phyloP scores from a whole-genome alignment of 2,888 invertebrate genomes.

The Cheilosia grossa region DNA sequence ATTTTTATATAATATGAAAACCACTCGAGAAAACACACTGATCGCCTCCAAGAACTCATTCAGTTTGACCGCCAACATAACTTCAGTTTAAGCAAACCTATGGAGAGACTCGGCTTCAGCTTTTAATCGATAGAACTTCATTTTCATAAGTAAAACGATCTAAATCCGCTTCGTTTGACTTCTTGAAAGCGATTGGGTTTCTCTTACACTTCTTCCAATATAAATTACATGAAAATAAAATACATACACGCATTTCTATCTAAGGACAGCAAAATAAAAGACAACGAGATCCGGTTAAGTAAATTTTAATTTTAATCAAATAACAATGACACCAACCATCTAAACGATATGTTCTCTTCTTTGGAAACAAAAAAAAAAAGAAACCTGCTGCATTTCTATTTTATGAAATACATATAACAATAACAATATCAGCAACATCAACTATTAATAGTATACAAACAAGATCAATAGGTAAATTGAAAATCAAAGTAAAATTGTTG shows the following conservation, averaged over 20 bases:
- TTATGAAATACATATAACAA: slow-evolving; percentile 16
- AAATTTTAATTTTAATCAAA: too few species aligned
- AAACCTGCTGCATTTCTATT: slow-evolving; percentile 40
- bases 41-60: slow-evolving; percentile 29
- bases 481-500: slow-evolving; percentile 22
- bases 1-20: slow-evolving; percentile 6
- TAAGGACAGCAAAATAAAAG: slow-evolving; percentile 40
- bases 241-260: slow-evolving; percentile 18
- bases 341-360: slow-evolving; percentile 9
- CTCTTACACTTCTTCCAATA: slow-evolving; percentile 26
- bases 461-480: slow-evolving; percentile 10
- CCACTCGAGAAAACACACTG: neutral
- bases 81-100: neutral
- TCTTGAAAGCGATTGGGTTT: slow-evolving; percentile 35
- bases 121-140: neutral
- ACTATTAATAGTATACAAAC: slow-evolving; percentile 29
- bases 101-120: slow-evolving; percentile 3
- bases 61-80: neutral
- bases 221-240: neutral
- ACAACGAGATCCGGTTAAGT: slow-evolving; percentile 42
- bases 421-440: slow-evolving; percentile 34
- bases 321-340: neutral
- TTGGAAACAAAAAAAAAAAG: neutral
- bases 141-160: neutral
- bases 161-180: slow-evolving; percentile 2